Base-by-base conservation (phyloP, 2,888 invertebrate genomes). In the Brassicogethes aeneus region DNA sequence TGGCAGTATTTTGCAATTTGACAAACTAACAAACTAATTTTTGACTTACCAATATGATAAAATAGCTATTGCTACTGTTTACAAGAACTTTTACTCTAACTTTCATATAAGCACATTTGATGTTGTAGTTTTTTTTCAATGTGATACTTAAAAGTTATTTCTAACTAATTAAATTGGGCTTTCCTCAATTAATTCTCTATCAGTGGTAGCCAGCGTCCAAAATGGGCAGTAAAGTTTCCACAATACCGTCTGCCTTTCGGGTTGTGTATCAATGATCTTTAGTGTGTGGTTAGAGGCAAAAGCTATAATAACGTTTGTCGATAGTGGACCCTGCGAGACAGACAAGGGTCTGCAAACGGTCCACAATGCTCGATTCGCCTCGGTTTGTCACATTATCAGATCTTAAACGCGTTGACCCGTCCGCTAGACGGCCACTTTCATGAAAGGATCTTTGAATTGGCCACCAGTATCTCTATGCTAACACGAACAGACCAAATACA, bases 361-460 rank as follows among this genome's bases (percentile, higher is more conserved):
- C 23, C 23, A 23, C 23, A 23, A 23, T 23, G 23, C 5, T 23
- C 23, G 5, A 23, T 23, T 23, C 10, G 23, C 23, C n/a, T 23
- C 23, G 41, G 31, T 37, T 52, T 45, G 45, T 44, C 51, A 60
- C 62, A 62, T 66, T 66, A 66, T 66, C 65, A 66, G 62, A 57
- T 56, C 10, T 53, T 55, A 62, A 62, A 60, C 55, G 55, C 57
- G 62, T 57, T 66, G 66, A 66, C 66, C 66, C 65, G 64, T 65
- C 66, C 64, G 23, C 23, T 10, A 7, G 23, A 23, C 23, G 5
- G 5, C 23, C n/a, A n/a, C n/a, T n/a, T n/a, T n/a, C n/a, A n/a
- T n/a, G n/a, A n/a, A n/a, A n/a, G n/a, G n/a, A n/a, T n/a, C n/a
- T n/a, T n/a, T n/a, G n/a, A n/a, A n/a, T n/a, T n/a, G n/a, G n/a